A percentile compares a stretch with the other conserved stretches of the same genome.
Conservation (phyloP, 1,140 invertebrate genomes). For the Drosophila punjabiensis region DNA sequence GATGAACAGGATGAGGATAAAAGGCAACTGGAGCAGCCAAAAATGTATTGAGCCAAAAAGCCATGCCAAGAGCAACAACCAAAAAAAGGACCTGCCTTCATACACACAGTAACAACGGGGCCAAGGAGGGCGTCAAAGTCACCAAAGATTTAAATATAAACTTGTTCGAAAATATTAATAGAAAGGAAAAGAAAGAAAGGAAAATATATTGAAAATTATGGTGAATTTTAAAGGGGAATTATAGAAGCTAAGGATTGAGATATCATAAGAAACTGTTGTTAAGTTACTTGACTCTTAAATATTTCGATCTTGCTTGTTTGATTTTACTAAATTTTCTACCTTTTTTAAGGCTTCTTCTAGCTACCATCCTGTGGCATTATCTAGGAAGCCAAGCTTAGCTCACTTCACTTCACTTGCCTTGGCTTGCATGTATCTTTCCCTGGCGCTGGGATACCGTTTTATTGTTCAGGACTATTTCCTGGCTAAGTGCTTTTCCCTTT, state of each 20-base stretch:
- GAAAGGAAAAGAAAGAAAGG: background rate
- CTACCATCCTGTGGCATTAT: background rate
- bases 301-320: background rate
- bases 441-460: background rate
- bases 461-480: conserved; percentile 4
- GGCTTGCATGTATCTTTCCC: background rate
- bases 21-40: conserved; percentile 28
- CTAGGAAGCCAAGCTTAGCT: background rate
- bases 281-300: background rate
- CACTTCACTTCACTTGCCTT: background rate
- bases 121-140: background rate
- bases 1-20: conserved; percentile 38
- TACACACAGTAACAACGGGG: background rate
- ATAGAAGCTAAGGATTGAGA: too few relatives aligned
- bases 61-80: conserved; percentile 3
- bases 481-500: conserved; percentile 34
- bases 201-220: background rate
- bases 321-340: background rate
- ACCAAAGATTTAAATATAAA: conserved; percentile 7
- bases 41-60: conserved; percentile 29
- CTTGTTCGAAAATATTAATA: background rate
- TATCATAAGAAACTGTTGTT: too few relatives aligned
- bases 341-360: too few relatives aligned
- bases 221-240: background rate
- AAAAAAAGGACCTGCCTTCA: background rate